These are phyloP conservation scores for Vandiemenella viatica DNA, from an alignment of 2,888 invertebrate genomes.

Conservation along the genomic window DNA sequence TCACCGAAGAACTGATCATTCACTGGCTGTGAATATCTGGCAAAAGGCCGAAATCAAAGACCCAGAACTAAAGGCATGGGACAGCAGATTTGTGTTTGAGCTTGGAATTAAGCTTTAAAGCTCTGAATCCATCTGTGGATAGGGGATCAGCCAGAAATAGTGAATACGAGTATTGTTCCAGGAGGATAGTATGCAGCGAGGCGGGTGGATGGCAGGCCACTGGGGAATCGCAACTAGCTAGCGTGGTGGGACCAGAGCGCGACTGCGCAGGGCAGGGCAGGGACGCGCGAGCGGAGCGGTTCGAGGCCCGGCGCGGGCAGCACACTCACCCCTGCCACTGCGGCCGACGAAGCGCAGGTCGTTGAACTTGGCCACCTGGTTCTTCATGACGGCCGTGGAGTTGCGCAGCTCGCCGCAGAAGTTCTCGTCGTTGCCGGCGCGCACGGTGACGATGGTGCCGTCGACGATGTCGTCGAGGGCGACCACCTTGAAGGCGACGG, in stretches of 20 bases:
- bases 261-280: neutral
- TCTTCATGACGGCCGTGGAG: constrained; percentile 88
- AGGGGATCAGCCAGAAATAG: too few species aligned
- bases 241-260: neutral
- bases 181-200: too few species aligned
- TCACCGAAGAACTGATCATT: too few species aligned
- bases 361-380: constrained; percentile 96
- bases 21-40: too few species aligned
- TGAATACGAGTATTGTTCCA: too few species aligned
- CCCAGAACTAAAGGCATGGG: too few species aligned
- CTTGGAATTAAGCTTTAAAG: too few species aligned
- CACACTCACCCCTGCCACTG: constrained; percentile 73
- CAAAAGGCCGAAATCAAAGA: too few species aligned
- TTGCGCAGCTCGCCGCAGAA: constrained; percentile 90
- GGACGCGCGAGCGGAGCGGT: neutral
- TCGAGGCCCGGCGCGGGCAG: neutral
- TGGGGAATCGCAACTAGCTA: too few species aligned
- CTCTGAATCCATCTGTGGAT: too few species aligned
- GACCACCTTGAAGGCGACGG: constrained; percentile 90
- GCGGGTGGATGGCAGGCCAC: too few species aligned
- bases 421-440: constrained; percentile 97
- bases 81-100: too few species aligned
- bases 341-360: constrained; percentile 95
- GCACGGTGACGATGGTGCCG: constrained; percentile 84
- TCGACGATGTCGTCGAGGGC: constrained; percentile 86